Evolutionary conservation across 2,888 invertebrate genomes (phyloP), one percentile per base, ranked within the genome.

Genomic region (Pachycephus smyrnensis): DNA sequence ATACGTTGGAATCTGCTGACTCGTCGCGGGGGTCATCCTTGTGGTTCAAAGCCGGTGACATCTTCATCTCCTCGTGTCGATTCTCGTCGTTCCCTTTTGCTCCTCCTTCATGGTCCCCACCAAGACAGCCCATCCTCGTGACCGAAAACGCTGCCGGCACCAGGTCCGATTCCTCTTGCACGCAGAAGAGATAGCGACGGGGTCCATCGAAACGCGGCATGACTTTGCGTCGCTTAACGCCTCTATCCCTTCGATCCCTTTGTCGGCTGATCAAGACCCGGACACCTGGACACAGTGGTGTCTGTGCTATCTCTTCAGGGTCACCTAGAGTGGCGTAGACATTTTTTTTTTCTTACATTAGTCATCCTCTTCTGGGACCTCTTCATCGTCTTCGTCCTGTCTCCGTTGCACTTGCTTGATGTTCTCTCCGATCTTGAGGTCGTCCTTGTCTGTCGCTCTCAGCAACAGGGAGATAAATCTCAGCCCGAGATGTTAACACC

Each of bases 1-100:
- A 55, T 55, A 23, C 15, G 77, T 79, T 78, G 87, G 88, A 89
- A 89, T 89, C 85, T 81, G 88, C 88, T 89, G 88, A 89, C 87
- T 88, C 87, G 87, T 82, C 84, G 74, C 81, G 80, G 80, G 80
- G 85, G 85, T 85, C 85, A 84, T 79, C 79, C 80, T 83, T 83
- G 83, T 83, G 82, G 84, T 81, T 82, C 82, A 81, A 81, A 82
- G 79, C 23, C 84, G 85, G 87, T 87, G 88, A 88, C 87, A 88
- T 86, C 87, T 87, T 86, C 85, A 87, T 86, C 84, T 77, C 81
- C 55, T 77, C 75, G 77, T 71, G 33, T 71, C 71, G 71, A 71
- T 71, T 71, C 71, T 6, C 31, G 12, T 33, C 12, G 71, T 33
- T 11, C 33, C 71, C 71, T 71, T 33, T 33, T 33, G 12, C 71